Evolutionary conservation across 1,140 invertebrate genomes (phyloP), one percentile per base, ranked within the genome.

Genomic region (Pseudomyrmex cubaensis): DNA sequence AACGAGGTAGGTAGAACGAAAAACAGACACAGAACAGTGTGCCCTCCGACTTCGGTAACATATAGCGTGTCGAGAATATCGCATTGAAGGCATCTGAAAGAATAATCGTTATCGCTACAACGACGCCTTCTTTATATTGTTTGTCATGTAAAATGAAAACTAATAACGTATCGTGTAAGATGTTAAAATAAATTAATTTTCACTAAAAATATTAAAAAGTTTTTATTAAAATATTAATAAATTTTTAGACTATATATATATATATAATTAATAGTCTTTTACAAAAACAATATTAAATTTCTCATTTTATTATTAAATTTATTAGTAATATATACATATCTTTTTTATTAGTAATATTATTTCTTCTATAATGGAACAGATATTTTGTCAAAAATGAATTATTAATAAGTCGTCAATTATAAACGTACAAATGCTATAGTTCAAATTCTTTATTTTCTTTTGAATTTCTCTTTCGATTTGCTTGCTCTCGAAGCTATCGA

Each of bases 21-120:
- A 50, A n/a, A 4, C 3, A 20, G 82, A 57, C 2, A 20, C 25
- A 13, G 12, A 25, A 25, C 10, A 35, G 35, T 35, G 7, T 25
- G 20, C 54, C 56, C 17, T 17, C 56, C 17, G 46, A 57, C 46
- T 75, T 57, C 48, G 70, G 76, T 87, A 89, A 89, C 72, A 66
- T 67, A 59, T 50, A 67, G 56, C 69, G 80, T 78, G 87, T 85
- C 84, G 67, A 8, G 35, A 13, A 64, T 85, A 89, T 89, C 77
- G 82, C 72, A 10, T 67, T 44, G 64, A 64, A 20, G 82, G 67
- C 62, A 62, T 54, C 66, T 48, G 82, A 66, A 64, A 78, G 76
- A 87, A 70, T 90, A 86, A 87, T 90, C 75, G 59, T 56, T 74
- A 87, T 89, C 63, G 15, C 66, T 20, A 61, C 48, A 52, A 64